Base-by-base conservation (phyloP, 2,888 invertebrate species). In the Dolomedes plantarius region DNA sequence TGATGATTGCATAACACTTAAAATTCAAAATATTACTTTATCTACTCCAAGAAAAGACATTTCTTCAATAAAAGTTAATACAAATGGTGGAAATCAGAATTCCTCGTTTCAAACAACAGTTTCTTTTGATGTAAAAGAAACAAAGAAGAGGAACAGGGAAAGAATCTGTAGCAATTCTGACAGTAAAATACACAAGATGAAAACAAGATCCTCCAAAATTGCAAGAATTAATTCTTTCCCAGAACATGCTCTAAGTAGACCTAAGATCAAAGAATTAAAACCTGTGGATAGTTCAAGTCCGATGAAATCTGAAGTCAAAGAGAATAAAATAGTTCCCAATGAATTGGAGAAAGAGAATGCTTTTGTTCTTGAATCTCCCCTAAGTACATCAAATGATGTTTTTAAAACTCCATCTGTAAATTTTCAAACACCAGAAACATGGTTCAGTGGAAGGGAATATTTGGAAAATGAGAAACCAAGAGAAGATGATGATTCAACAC, bases 381-480 rank as follows among this genome's bases (percentile, higher is more conserved):
- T 3, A 1, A 1, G 11, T 23, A 46, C 16, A 3, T 56, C 1
- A 2, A 11, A 36, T 62, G 23, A 62, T 23, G 28, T 9, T 6
- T n/a, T 31, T 9, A 16, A n/a, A 67, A 31, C 67, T 19, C 32
- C 67, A 7, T 19, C 9, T n/a, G 19, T 1, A 0, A 56, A 56
- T 6, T 1, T 2, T 5, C n/a, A 19, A n/a, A n/a, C n/a, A 0
- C 11, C 67, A 1, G 67, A 67, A 29, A 62, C 16, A 28, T 85
- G 83, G 83, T n/a, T 85, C 11, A 85, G 83, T 73, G 83, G 83
- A 1, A 72, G 27, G 32, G 56, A 72, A 29, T 85, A 46, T 27
- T 71, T 82, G 9, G 36, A 69, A 6, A 0, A 31, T 31, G 72
- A 73, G 11, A 31, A 19, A 9, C 13, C 23, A 0, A 5, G 3